These are phyloP conservation scores for Columba janthina DNA, from an alignment of 2,113 vertebrate species.

Conservation along the genomic window DNA sequence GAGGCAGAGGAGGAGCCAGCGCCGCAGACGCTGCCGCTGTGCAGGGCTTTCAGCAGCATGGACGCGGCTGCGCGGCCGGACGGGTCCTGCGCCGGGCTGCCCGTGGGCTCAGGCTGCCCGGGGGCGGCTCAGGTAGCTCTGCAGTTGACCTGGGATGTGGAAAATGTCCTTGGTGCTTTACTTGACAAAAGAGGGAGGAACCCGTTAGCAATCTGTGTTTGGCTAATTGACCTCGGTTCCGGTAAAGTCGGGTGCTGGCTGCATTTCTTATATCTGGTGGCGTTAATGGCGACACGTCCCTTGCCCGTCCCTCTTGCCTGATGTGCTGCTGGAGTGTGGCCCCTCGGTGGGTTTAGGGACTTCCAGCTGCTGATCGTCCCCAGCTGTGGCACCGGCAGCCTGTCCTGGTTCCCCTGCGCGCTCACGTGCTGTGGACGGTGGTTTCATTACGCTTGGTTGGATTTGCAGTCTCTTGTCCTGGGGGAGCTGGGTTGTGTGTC, in stretches of 20 bases:
- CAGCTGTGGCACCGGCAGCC: background rate
- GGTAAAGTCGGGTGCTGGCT: background rate
- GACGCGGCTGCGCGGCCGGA: background rate
- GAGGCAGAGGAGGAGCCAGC: constrained; percentile 40
- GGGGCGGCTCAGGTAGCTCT: background rate
- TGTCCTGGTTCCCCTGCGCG: rapidly evolving
- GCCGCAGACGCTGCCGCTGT: background rate
- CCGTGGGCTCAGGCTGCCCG: too few relatives aligned
- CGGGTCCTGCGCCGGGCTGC: too few relatives aligned
- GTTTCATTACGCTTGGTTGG: background rate
- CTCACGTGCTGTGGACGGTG: background rate
- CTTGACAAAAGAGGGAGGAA: background rate
- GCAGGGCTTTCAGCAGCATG: background rate
- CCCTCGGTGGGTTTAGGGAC: background rate
- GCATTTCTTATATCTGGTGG: background rate
- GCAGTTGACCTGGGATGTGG: background rate
- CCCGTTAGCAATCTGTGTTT: background rate
- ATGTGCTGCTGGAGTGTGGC: background rate
- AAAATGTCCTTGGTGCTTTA: background rate
- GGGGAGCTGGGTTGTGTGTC: background rate
- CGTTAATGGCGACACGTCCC: background rate
- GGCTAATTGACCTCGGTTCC: background rate
- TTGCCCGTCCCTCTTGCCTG: background rate
- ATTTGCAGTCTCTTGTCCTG: background rate
- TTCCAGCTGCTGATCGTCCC: background rate